Evolutionary conservation across 2,888 invertebrate genomes (phyloP).

Genomic region (Netelia melanura): DNA sequence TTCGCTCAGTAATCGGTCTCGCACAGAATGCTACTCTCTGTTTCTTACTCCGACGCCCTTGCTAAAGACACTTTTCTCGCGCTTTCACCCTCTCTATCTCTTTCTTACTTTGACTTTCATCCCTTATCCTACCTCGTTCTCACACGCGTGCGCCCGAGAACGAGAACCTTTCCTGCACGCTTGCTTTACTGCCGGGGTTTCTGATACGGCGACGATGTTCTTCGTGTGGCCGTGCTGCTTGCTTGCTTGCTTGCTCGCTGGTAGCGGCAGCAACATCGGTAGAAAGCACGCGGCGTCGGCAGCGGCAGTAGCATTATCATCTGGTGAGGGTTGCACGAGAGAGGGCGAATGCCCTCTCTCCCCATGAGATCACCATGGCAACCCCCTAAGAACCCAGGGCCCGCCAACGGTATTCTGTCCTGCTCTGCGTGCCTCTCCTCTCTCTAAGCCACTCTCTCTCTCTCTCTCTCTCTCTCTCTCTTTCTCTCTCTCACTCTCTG

Average conservation of each 20-base stretch:
- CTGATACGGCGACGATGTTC: slow-evolving; percentile 80
- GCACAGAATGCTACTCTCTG: slow-evolving; percentile 44
- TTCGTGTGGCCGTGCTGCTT: slow-evolving; percentile 52
- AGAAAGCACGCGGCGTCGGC: slow-evolving; percentile 77
- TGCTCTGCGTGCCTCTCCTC: slow-evolving; percentile 76
- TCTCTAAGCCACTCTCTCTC: slow-evolving; percentile 79
- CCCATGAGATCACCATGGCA: slow-evolving; percentile 83
- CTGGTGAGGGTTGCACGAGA: slow-evolving; percentile 80
- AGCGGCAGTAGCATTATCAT: slow-evolving; percentile 80
- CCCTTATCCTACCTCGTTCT: slow-evolving; percentile 53
- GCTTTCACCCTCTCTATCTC: slow-evolving; percentile 34
- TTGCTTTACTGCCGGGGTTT: slow-evolving; percentile 82
- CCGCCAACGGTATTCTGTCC: slow-evolving; percentile 81
- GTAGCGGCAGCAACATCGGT: slow-evolving; percentile 75
- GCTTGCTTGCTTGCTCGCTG: slow-evolving; percentile 57
- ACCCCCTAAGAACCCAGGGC: slow-evolving; percentile 79
- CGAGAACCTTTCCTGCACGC: slow-evolving; percentile 66
- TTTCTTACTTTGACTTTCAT: slow-evolving; percentile 67
- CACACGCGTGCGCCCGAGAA: slow-evolving; percentile 47
- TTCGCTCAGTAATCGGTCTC: slow-evolving; percentile 76
- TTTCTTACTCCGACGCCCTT: slow-evolving; percentile 30
- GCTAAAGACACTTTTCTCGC: slow-evolving; percentile 49
- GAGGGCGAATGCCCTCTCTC: slow-evolving; percentile 82
- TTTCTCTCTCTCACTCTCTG: background rate
- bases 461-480: slow-evolving; percentile 76